Evolutionary conservation across 2,888 invertebrate species (phyloP).

Genomic region (Ischnura elegans): DNA sequence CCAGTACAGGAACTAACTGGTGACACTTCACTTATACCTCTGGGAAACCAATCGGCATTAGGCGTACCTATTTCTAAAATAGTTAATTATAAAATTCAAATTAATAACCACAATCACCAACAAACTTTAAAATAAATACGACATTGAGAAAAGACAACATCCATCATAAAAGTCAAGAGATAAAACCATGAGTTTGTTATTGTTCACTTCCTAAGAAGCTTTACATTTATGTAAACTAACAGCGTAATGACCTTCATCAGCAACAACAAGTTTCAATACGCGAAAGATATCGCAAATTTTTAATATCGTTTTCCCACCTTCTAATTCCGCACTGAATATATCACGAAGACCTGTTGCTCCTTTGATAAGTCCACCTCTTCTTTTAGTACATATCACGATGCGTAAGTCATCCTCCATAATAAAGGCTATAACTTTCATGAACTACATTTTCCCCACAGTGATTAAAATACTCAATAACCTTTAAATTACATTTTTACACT

Average conservation of each 20-base stretch:
- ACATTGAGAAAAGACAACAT: not conserved
- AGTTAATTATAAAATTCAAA: not conserved
- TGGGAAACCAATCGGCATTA: not conserved
- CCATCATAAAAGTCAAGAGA: not conserved
- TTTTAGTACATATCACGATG: not conserved
- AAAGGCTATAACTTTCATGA: not conserved
- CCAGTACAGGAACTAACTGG: not conserved
- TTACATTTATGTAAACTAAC: no score
- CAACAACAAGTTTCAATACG: not conserved
- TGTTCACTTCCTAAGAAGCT: not conserved
- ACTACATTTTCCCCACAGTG: not conserved
- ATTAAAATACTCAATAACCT: not conserved
- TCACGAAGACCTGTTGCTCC: slow-evolving; percentile 36
- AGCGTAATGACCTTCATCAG: not conserved
- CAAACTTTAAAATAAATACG: not conserved
- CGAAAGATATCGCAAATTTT: not conserved
- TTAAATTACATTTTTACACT: not conserved
- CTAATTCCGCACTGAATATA: not conserved
- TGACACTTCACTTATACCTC: not conserved
- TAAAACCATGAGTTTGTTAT: not conserved
- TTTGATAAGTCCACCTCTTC: not conserved
- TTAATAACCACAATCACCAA: not conserved
- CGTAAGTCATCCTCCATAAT: slow-evolving; percentile 48
- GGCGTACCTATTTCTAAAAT: not conserved
- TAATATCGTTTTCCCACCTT: slow-evolving; percentile 13